Percentiles rank a stretch among this genome's conserved stretches.
Conservation (phyloP, 1,140 invertebrate species). For the Ditylenchus dipsaci region DNA sequence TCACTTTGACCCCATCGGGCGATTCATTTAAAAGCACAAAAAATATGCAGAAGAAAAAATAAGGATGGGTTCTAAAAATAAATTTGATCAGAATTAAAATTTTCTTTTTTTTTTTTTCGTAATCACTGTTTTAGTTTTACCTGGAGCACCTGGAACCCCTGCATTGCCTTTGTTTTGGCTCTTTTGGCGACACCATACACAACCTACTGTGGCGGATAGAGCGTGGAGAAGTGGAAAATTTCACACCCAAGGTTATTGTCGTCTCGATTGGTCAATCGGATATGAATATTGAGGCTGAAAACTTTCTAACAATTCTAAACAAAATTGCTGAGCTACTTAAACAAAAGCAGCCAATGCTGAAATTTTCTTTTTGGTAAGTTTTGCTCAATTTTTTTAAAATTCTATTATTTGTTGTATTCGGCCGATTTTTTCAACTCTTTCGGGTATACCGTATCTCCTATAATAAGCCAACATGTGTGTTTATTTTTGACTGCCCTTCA, state of each 20-base stretch:
- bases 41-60: too few species aligned
- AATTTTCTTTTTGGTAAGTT: slow-evolving; percentile 24
- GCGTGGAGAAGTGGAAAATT: slow-evolving; percentile 60
- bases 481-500: too few species aligned
- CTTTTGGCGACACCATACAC: slow-evolving; percentile 60
- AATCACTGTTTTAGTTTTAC: slow-evolving; percentile 55
- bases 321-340: slow-evolving; percentile 3
- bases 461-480: too few species aligned
- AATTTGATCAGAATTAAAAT: too few species aligned
- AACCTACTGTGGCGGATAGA: slow-evolving; percentile 60
- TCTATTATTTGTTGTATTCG: too few species aligned
- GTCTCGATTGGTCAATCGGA: slow-evolving; percentile 25
- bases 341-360: slow-evolving; percentile 15
- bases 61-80: too few species aligned
- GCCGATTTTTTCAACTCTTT: too few species aligned
- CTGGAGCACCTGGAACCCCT: slow-evolving; percentile 60
- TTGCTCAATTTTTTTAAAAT: not conserved
- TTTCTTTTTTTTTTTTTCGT: too few species aligned
- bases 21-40: too few species aligned
- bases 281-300: slow-evolving; percentile 6
- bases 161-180: slow-evolving; percentile 61
- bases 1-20: too few species aligned
- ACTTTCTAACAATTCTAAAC: slow-evolving; percentile 5
- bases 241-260: slow-evolving; percentile 58
- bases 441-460: too few species aligned